A percentile compares a stretch with the other conserved stretches of the same genome.
phyloP scores from a whole-genome alignment of 2,797 vertebrate genomes.

The Poeciliopsis paucimaculata region DNA sequence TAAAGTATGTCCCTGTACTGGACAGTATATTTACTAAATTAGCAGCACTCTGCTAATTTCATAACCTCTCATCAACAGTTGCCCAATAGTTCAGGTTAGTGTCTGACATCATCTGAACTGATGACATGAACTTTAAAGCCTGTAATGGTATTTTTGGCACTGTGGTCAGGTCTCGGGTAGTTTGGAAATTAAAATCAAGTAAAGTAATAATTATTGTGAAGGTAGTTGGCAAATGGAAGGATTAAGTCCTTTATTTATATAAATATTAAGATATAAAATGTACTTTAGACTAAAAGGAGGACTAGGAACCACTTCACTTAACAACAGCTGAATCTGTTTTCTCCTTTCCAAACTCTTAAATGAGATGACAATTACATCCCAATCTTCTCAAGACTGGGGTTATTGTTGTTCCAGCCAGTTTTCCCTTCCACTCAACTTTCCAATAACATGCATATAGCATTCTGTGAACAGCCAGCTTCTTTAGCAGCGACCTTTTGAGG shows the following conservation, averaged over 20 bases:
- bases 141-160: background rate
- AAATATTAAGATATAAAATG: background rate
- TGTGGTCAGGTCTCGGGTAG: background rate
- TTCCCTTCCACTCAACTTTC: background rate
- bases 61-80: background rate
- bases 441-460: background rate
- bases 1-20: background rate
- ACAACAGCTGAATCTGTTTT: background rate
- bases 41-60: background rate
- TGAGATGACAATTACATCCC: background rate
- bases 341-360: background rate
- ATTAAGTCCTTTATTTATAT: background rate
- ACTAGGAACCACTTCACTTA: background rate
- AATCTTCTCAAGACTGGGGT: background rate
- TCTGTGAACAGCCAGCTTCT: background rate
- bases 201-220: background rate
- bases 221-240: background rate
- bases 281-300: background rate
- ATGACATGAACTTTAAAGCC: background rate
- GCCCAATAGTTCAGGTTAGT: background rate
- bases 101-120: background rate
- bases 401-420: background rate
- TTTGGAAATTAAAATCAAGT: background rate
- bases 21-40: background rate
- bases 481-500: background rate